A percentile compares a stretch with the other conserved stretches of the same genome.
Evolutionary conservation across 2,888 invertebrate species (phyloP).

Genomic region (Euspilapteryx auroguttella): DNA sequence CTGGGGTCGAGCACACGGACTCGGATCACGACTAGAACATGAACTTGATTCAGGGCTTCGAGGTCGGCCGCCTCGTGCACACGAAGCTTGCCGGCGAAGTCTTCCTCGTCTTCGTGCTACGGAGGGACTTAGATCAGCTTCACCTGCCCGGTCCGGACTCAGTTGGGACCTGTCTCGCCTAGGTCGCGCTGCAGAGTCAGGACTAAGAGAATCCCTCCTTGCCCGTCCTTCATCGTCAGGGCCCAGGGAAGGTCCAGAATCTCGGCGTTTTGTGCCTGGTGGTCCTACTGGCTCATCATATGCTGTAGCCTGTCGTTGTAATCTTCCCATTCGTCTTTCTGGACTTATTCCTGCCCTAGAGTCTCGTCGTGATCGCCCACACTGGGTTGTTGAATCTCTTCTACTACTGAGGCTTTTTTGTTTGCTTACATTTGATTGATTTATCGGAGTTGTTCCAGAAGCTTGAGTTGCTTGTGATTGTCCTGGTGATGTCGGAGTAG

Average conservation of each 20-base stretch:
- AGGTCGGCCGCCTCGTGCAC: conserved; percentile 62
- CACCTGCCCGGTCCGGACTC: conserved; percentile 80
- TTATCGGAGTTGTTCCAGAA: conserved; percentile 28
- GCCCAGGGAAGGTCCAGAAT: conserved; percentile 82
- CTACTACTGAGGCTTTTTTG: conserved; percentile 65
- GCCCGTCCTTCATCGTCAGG: conserved; percentile 81
- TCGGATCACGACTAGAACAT: conserved; percentile 82
- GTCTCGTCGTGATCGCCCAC: conserved; percentile 68
- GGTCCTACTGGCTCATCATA: conserved; percentile 84
- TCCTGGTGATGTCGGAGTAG: conserved; percentile 69
- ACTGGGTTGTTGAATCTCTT: conserved; percentile 85
- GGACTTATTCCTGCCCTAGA: conserved; percentile 69
- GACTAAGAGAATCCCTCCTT: conserved; percentile 84
- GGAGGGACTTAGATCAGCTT: conserved; percentile 77
- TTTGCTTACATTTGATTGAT: conserved; percentile 40
- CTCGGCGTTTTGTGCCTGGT: conserved; percentile 68
- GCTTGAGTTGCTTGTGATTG: conserved; percentile 13
- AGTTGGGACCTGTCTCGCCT: conserved; percentile 78
- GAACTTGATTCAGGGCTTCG: conserved; percentile 74
- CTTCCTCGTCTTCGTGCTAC: conserved; percentile 69
- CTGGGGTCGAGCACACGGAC: conserved; percentile 70
- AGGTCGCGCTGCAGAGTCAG: conserved; percentile 80
- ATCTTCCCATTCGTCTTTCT: conserved; percentile 67
- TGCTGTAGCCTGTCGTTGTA: conserved; percentile 86
- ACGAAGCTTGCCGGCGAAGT: conserved; percentile 78